These are phyloP conservation scores for Urocyon cinereoargenteus DNA, from an alignment of 2,797 vertebrate species.

Conservation along the genomic window DNA sequence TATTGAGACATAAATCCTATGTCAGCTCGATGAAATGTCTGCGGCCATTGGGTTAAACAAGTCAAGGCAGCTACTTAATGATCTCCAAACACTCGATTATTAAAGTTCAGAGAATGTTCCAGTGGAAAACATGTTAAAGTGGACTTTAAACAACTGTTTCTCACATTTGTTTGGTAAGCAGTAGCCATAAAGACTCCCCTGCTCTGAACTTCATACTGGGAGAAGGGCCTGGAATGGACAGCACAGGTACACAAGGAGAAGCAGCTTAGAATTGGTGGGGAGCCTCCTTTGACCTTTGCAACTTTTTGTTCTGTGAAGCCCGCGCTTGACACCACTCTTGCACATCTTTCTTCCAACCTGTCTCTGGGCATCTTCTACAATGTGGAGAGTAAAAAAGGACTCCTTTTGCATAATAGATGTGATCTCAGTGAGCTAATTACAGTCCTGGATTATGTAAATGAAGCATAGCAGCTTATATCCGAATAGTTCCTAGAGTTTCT, in stretches of 20 bases:
- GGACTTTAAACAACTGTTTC: constrained; percentile 47
- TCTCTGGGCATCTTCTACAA: background rate
- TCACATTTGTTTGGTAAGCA: constrained; percentile 13
- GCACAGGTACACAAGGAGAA: background rate
- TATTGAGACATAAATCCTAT: constrained; percentile 84
- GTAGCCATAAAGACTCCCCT: background rate
- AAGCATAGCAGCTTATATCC: background rate
- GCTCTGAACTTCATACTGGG: background rate
- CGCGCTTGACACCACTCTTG: background rate
- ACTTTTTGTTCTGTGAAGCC: background rate
- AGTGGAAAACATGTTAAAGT: constrained; percentile 55
- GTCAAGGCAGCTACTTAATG: constrained; percentile 78
- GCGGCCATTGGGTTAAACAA: constrained; percentile 64
- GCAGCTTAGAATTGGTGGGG: background rate
- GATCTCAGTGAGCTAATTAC: too few species aligned
- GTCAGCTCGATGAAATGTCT: constrained; percentile 77
- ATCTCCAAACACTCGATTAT: constrained; percentile 79
- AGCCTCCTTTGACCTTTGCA: too few species aligned
- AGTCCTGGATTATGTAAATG: background rate
- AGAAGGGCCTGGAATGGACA: rapidly evolving
- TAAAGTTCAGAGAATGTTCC: constrained; percentile 63
- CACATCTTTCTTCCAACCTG: background rate
- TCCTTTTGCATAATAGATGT: background rate
- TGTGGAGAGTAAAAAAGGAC: background rate
- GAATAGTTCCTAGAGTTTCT: background rate